These are phyloP conservation scores for Megatriorchis doriae DNA, from an alignment of 2,113 vertebrate species.

Conservation along the genomic window DNA sequence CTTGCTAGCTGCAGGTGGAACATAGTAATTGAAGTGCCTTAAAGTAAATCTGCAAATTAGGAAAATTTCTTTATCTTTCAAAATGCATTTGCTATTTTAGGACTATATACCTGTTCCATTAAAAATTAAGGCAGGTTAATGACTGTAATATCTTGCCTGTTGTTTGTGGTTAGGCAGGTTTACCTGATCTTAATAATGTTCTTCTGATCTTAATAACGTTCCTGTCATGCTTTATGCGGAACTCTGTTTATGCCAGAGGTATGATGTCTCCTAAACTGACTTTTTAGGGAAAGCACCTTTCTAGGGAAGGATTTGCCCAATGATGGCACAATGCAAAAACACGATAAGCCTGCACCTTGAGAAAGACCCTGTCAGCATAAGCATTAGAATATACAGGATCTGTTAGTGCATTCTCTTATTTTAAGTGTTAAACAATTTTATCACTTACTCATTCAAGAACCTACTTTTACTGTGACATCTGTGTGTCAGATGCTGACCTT, in stretches of 20 bases:
- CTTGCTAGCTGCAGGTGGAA: background rate
- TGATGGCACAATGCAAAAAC: background rate
- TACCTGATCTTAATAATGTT: background rate
- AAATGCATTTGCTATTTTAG: background rate
- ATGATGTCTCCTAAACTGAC: background rate
- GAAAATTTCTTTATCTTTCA: background rate
- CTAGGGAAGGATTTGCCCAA: background rate
- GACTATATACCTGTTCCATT: background rate
- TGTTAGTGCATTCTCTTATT: background rate
- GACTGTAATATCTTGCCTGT: background rate
- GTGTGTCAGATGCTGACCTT: background rate
- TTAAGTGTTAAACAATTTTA: background rate
- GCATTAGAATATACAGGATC: background rate
- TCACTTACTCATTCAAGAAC: background rate
- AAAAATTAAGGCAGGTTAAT: background rate
- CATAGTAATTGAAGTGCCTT: background rate
- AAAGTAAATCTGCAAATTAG: background rate
- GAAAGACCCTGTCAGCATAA: background rate
- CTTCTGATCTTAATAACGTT: background rate
- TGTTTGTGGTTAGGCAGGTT: background rate
- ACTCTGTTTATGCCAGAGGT: background rate
- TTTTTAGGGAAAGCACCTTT: background rate
- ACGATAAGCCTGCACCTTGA: background rate
- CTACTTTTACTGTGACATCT: background rate
- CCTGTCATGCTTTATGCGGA: background rate